A percentile compares a stretch with the other conserved stretches of the same genome.
Conservation (phyloP, 2,113 vertebrate genomes). For the Atlantisia rogersi region DNA sequence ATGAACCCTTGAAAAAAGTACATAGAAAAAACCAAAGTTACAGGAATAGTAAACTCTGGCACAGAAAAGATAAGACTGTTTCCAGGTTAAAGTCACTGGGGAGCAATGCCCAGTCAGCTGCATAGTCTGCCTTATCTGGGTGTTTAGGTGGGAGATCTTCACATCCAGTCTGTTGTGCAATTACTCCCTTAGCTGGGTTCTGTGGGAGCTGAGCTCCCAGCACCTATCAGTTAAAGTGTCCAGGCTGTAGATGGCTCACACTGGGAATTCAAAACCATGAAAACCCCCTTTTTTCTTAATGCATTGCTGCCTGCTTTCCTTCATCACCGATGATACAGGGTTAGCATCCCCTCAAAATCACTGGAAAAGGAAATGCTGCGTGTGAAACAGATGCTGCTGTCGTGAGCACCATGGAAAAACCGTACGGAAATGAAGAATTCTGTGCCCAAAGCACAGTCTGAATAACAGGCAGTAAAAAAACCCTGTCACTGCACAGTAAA, state of each 20-base stretch:
- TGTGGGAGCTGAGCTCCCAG: not conserved
- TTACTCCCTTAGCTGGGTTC: not conserved
- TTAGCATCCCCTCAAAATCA: not conserved
- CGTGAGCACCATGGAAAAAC: slow-evolving; percentile 21
- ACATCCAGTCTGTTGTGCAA: not conserved
- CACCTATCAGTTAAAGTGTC: not conserved
- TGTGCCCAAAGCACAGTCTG: slow-evolving; percentile 38
- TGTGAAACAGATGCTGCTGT: slow-evolving; percentile 16
- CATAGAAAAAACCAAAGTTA: not conserved
- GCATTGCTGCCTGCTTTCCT: not conserved
- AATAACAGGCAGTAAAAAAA: slow-evolving; percentile 45
- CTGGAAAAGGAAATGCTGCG: not conserved
- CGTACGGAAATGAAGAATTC: slow-evolving; percentile 33
- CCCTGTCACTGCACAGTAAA: not conserved
- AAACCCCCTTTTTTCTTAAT: not conserved
- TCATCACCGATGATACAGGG: not conserved
- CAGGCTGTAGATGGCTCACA: not conserved
- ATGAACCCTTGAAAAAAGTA: not conserved
- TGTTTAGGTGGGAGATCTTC: not conserved
- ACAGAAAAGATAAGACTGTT: not conserved
- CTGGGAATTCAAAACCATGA: not conserved
- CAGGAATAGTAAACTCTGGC: not conserved
- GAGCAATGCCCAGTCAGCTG: not conserved
- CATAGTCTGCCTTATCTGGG: not conserved
- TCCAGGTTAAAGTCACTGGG: not conserved